These are phyloP conservation scores for Notoglanidium macrostoma DNA, from an alignment of 2,797 vertebrate genomes.

Conservation along the genomic window DNA sequence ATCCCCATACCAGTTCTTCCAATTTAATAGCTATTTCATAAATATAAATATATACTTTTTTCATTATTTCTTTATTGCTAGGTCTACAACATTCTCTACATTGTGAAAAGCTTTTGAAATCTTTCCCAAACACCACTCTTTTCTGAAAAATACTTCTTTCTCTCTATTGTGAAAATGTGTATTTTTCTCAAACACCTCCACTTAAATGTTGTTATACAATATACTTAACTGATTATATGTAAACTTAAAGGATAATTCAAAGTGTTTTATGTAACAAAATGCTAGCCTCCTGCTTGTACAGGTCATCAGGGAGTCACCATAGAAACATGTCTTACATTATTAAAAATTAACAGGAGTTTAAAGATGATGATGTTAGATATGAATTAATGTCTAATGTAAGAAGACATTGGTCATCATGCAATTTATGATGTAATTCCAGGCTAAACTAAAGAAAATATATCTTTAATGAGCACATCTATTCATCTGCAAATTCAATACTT, in stretches of 20 bases:
- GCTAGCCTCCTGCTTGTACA: neutral
- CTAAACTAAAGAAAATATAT: neutral
- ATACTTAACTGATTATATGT: neutral
- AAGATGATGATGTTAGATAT: neutral
- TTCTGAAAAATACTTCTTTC: too few relatives aligned
- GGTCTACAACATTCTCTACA: neutral
- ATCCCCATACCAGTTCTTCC: neutral
- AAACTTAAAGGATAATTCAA: neutral
- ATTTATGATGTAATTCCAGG: neutral
- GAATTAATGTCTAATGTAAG: neutral
- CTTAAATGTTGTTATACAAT: neutral
- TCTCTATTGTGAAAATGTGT: neutral
- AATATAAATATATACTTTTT: neutral
- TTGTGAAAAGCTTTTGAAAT: neutral
- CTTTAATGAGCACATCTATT: neutral
- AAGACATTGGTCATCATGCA: neutral
- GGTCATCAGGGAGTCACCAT: neutral
- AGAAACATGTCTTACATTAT: too few relatives aligned
- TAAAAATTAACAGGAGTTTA: neutral
- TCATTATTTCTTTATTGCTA: neutral
- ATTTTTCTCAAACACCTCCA: neutral
- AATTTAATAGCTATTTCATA: neutral
- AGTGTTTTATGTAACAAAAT: neutral
- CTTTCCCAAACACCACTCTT: neutral
- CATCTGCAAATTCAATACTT: neutral